Evolutionary conservation across 2,888 invertebrate species (phyloP), one percentile per base, ranked within the genome.

Genomic region (Rhingia rostrata): DNA sequence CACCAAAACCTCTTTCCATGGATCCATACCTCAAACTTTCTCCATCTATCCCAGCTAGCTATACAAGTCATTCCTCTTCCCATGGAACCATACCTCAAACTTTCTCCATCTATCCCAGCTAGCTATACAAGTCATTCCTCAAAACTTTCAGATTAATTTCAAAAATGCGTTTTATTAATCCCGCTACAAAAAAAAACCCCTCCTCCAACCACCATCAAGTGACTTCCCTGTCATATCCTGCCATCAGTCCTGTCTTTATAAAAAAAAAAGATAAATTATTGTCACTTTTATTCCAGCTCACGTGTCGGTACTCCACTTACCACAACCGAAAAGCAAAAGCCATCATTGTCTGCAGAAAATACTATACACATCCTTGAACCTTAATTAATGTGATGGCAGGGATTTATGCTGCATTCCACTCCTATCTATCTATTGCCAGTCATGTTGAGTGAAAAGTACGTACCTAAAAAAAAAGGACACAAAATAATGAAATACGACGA

Each of bases 321-420:
- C 73, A 22, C 51, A 37, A 53, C 51, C 45, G 12, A 73, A 64
- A 69, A 37, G 45, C 39, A 41, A 56, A 73, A 67, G 43, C 35
- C 53, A 45, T 51, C 56, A 54, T 10, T n/a, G 61, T 77, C 61
- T 67, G 37, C 66, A 63, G 37, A 63, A 22, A 2, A 22, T 22
- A 22, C 22, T 2, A 22, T 22, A 22, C 49, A 35, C 63, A 78
- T 58, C 63, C 63, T 83, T 64, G 39, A 78, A 64, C 73, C 78
- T 79, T 83, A 83, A 79, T 83, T 79, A 78, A 83, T 83, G 83
- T 83, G 63, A 69, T 47, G 73, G 58, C 83, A 83, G 73, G 79
- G 64, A 83, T 79, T 74, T 61, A 69, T 47, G 49, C 49, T 82
- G 72, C 75, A 77, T 56, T 39, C 66, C 10, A 45, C 43, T 58